Evolutionary conservation across 2,888 invertebrate genomes (phyloP).

Genomic region (Toxonevra muliebris): DNA sequence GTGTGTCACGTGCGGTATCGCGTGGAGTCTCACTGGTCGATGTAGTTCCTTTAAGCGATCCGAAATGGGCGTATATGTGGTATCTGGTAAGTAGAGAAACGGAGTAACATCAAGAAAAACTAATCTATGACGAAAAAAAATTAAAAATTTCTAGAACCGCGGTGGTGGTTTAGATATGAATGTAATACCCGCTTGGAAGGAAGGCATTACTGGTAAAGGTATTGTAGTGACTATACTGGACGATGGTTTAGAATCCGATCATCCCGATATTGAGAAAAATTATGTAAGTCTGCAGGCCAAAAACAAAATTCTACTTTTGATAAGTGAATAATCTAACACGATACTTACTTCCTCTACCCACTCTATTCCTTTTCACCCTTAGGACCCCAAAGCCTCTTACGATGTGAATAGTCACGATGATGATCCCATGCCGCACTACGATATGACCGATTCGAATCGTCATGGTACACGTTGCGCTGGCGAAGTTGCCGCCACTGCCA

Average conservation of each 20-base stretch:
- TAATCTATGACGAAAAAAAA: too few relatives aligned
- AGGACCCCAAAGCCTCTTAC: constrained; percentile 96
- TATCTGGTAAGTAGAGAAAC: constrained; percentile 82
- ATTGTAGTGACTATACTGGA: constrained; percentile 97
- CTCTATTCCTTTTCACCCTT: background rate
- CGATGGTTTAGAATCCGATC: constrained; percentile 95
- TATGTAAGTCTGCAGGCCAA: constrained; percentile 85
- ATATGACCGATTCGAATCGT: constrained; percentile 94
- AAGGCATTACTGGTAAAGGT: constrained; percentile 92
- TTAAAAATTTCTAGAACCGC: constrained; percentile 73
- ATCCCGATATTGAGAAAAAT: constrained; percentile 90
- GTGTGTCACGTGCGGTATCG: constrained; percentile 53
- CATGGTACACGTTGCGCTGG: constrained; percentile 96
- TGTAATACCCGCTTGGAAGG: constrained; percentile 93
- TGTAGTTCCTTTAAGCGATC: constrained; percentile 76
- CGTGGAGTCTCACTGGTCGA: constrained; percentile 53
- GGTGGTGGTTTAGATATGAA: constrained; percentile 96
- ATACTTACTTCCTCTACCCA: background rate
- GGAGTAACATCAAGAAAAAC: too few relatives aligned
- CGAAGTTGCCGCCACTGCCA: constrained; percentile 96
- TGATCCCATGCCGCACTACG: constrained; percentile 97
- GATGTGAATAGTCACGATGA: constrained; percentile 97
- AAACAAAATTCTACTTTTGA: too few relatives aligned
- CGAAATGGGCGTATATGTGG: constrained; percentile 96
- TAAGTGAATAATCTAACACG: too few relatives aligned